phyloP scores from a whole-genome alignment of 2,888 invertebrate genomes.

The Xestia rhomboidea region DNA sequence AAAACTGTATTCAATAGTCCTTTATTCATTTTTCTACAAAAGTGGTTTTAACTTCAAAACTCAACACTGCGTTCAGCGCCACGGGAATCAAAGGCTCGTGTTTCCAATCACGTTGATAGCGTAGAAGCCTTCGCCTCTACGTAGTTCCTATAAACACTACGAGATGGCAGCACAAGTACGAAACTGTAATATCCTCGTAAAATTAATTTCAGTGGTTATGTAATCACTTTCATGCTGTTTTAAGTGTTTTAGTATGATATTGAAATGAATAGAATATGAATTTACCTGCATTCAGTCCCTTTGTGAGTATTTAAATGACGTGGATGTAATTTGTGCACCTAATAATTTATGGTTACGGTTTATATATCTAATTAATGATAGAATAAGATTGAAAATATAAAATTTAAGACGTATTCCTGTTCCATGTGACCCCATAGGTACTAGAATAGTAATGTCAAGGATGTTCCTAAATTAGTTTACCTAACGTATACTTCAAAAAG shows the following conservation, averaged over 20 bases:
- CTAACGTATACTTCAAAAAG: not conserved
- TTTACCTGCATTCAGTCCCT: not conserved
- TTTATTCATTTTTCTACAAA: not conserved
- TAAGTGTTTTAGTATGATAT: constrained; percentile 52
- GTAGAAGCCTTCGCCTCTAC: constrained; percentile 81
- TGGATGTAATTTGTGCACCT: not conserved
- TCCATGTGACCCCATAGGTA: not conserved
- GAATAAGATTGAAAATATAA: not conserved
- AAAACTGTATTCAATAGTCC: not conserved
- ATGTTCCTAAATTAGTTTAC: not conserved
- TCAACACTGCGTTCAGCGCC: constrained; percentile 70
- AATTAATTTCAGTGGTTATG: constrained; percentile 62
- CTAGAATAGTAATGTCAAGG: not conserved
- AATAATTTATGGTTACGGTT: not conserved
- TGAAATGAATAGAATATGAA: constrained; percentile 28
- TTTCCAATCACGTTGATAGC: constrained; percentile 76
- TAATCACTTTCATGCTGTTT: constrained; percentile 60
- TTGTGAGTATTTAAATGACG: not conserved
- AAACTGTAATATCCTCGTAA: constrained; percentile 60
- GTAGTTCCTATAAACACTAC: constrained; percentile 74
- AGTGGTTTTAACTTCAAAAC: not conserved
- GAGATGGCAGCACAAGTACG: constrained; percentile 81
- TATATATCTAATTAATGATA: not conserved
- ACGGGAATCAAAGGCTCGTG: constrained; percentile 71
- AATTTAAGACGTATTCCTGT: not conserved